Percentiles rank a stretch among this genome's conserved stretches.
These are phyloP conservation scores for Remorina albescens DNA, from an alignment of 2,797 vertebrate genomes.

Conservation along the genomic window DNA sequence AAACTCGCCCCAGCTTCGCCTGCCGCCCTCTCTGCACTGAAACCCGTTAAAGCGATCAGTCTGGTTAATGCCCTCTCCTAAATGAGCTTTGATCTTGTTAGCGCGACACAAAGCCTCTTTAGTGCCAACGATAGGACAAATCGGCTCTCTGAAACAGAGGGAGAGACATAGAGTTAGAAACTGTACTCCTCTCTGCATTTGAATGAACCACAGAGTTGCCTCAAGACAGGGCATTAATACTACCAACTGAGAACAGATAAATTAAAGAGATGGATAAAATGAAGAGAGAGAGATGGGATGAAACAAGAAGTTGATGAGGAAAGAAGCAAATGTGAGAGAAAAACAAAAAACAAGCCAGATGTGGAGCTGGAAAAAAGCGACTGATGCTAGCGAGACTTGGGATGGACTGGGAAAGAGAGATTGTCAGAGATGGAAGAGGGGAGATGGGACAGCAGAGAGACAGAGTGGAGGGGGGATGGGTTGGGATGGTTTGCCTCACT, in stretches of 20 bases:
- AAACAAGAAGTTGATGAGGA: background rate
- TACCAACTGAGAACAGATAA: constrained; percentile 15
- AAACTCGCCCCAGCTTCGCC: background rate
- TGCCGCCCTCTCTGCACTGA: constrained; percentile 21
- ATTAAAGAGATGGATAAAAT: background rate
- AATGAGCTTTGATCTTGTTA: constrained; percentile 86
- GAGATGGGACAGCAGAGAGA: constrained; percentile 11
- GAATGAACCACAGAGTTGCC: constrained; percentile 56
- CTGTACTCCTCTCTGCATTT: constrained; percentile 47
- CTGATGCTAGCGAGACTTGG: constrained; percentile 25
- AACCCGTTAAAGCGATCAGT: constrained; percentile 75
- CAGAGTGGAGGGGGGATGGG: background rate
- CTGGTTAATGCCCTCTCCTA: constrained; percentile 80
- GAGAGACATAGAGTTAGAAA: constrained; percentile 35
- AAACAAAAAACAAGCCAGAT: constrained; percentile 2
- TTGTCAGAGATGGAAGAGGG: constrained; percentile 43
- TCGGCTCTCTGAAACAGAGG: constrained; percentile 64
- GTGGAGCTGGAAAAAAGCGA: background rate
- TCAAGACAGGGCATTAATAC: constrained; percentile 52
- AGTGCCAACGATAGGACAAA: constrained; percentile 83
- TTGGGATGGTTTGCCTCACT: constrained; percentile 31
- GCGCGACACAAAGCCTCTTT: constrained; percentile 85
- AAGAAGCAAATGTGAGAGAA: constrained; percentile 4
- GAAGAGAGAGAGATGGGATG: background rate
- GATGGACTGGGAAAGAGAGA: constrained; percentile 18